Percentiles rank a stretch among this genome's conserved stretches.
phyloP scores from a whole-genome alignment of 2,888 invertebrate genomes.

The Strigamia transsilvanica region DNA sequence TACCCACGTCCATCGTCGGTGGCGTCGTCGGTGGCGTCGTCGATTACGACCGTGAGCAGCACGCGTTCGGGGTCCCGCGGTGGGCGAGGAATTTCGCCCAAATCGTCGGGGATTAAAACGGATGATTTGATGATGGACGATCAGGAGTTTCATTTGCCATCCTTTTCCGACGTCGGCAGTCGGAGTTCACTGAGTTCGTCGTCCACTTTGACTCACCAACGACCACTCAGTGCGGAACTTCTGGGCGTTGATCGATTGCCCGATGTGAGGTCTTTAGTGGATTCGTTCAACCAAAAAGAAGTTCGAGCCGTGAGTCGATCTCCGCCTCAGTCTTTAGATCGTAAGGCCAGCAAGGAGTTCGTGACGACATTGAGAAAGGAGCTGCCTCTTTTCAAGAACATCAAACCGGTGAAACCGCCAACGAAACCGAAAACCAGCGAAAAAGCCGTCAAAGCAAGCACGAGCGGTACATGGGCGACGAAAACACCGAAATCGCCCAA shows the following conservation, averaged over 20 bases:
- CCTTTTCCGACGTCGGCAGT: neutral
- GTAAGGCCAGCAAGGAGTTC: slow-evolving; percentile 43
- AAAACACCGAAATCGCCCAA: neutral
- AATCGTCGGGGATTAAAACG: slow-evolving; percentile 1
- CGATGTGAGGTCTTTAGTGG: slow-evolving; percentile 48
- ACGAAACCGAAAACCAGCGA: neutral
- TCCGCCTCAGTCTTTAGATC: neutral
- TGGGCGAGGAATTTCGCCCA: neutral
- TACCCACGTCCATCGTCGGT: slow-evolving; percentile 26
- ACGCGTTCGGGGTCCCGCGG: slow-evolving; percentile 18
- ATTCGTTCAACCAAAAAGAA: slow-evolving; percentile 51
- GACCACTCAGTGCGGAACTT: slow-evolving; percentile 45
- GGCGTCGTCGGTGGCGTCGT: slow-evolving; percentile 5
- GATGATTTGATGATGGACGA: slow-evolving; percentile 29
- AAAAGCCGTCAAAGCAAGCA: neutral
- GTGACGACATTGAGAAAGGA: slow-evolving; percentile 18
- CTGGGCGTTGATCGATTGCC: slow-evolving; percentile 50
- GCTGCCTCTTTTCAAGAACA: slow-evolving; percentile 50
- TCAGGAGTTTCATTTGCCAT: neutral
- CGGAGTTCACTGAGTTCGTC: neutral
- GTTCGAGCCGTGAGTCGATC: neutral
- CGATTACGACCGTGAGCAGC: slow-evolving; percentile 1
- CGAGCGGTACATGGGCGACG: neutral
- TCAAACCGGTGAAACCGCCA: slow-evolving; percentile 5
- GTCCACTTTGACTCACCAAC: slow-evolving; percentile 23